Evolutionary conservation across 2,888 invertebrate species (phyloP), one percentile per base, ranked within the genome.

Genomic region (Nipponacmea schrenckii): DNA sequence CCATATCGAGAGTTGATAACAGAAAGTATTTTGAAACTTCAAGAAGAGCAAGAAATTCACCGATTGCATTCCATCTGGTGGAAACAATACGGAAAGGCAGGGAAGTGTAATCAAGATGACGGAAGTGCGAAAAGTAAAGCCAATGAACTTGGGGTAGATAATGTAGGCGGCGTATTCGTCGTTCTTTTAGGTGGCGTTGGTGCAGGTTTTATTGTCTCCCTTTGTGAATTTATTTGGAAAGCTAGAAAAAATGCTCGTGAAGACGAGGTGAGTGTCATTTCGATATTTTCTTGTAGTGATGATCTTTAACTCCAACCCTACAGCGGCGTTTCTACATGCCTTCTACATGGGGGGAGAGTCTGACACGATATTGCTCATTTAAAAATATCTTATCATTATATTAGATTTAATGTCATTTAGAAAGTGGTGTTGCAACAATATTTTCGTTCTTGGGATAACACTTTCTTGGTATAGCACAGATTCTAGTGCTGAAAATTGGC

Each of bases 1-100:
- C 96, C 95, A 0, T 98, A 97, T 96, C 91, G 97, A 20, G 98
- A 99, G 90, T 94, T 94, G 89, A 95, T 98, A 79, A 97, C 97
- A 0, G 95, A 95, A 27, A 96, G 96, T 67, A 96, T 99, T 81
- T 91, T 98, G 67, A 95, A 95, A 90, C 92, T 98, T 62, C 98
- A 98, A 91, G 98, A 99, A 90, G 95, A 95, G 88, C 98, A 98
- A 68, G 94, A 94, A 89, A 91, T 98, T 76, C 96, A 90, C 62
- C 85, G 87, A 75, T 91, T 98, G 83, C 97, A 97, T 91, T 95
- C 96, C 27, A 94, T 94, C 88, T 99, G 98, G 98, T 98, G 98
- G 98, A 83, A 84, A 72, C 83, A 84, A 67, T 82, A 83, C 72
- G 76, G 77, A 8, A 80, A 77, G 15, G 81, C 84, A 7, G 84